Evolutionary conservation across 2,888 invertebrate genomes (phyloP), one percentile per base, ranked within the genome.

Genomic region (Drosophila affinis): DNA sequence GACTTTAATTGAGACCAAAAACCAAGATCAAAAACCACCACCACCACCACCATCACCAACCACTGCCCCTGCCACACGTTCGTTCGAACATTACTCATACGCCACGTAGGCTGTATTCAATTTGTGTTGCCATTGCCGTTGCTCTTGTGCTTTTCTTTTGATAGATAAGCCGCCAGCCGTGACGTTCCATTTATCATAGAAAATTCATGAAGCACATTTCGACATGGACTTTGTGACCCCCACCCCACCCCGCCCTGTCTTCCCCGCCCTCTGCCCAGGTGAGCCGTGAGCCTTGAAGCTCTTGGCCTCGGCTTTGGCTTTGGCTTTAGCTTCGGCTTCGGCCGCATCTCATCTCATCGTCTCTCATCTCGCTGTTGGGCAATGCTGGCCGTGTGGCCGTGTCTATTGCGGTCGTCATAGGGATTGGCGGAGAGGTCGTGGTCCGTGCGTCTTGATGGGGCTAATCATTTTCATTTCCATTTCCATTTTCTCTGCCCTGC

Each of bases 151-250:
- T 53, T 71, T 59, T 58, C 59, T 49, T 67, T 83, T 78, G 78
- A 79, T 81, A 83, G 78, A 81, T 83, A 84, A 76, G 77, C 80
- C 80, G 51, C 72, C 54, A 78, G 75, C 75, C 77, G 80, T 81
- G 77, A 81, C 78, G 80, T 72, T 79, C 68, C 79, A 86, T 85
- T 80, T 81, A 85, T 85, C 80, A 85, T 86, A 77, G 64, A 72
- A 81, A 78, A 85, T 85, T 83, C 86, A 85, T 86, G 86, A 78
- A 78, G 68, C 34, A 45, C 64, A 67, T 64, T 67, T 57, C 67
- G 64, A 67, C 67, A 67, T 49, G 39, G 39, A 14, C 39, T 7
- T 39, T 21, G 65, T 51, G 63, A 63, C 55, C 65, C 55, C 24
- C 24, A 5, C 24, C 24, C 24, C 4, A 63, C 49, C 65, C 55